Conservation (phyloP, 1,140 invertebrate genomes). For the Acromyrmex heyeri region DNA sequence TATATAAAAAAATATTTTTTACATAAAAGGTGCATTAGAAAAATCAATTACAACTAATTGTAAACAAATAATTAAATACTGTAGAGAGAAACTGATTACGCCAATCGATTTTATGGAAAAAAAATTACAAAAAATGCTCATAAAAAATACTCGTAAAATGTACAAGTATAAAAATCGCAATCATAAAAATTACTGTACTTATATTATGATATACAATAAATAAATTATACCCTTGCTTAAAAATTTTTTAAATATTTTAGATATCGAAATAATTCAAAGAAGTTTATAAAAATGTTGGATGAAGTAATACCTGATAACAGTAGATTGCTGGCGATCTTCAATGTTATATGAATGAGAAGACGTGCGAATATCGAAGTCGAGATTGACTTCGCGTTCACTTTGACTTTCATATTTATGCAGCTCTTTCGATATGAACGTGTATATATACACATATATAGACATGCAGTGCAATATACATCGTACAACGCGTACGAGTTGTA, state of each 20-base stretch:
- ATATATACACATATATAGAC: neutral
- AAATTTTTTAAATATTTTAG: neutral
- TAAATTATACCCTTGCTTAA: neutral
- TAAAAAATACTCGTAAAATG: neutral
- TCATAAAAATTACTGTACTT: neutral
- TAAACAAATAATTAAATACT: no score
- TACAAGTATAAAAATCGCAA: neutral
- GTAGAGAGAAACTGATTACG: no score
- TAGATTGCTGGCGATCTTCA: constrained; percentile 3
- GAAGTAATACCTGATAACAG: neutral
- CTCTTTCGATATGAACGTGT: constrained; percentile 16
- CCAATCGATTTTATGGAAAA: no score
- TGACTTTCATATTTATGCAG: constrained; percentile 49
- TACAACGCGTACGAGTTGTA: constrained; percentile 24
- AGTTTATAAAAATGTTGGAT: constrained; percentile 13
- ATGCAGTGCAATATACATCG: constrained; percentile 36
- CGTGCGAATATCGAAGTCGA: constrained; percentile 52
- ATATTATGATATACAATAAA: neutral
- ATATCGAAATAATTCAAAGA: neutral
- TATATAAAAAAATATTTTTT: no score
- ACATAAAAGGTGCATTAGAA: no score
- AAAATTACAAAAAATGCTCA: no score
- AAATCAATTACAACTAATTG: no score
- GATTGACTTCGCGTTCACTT: constrained; percentile 45
- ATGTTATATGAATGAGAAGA: constrained; percentile 34